Conservation (phyloP, 2,888 invertebrate species). For the Lacanobia oleracea region DNA sequence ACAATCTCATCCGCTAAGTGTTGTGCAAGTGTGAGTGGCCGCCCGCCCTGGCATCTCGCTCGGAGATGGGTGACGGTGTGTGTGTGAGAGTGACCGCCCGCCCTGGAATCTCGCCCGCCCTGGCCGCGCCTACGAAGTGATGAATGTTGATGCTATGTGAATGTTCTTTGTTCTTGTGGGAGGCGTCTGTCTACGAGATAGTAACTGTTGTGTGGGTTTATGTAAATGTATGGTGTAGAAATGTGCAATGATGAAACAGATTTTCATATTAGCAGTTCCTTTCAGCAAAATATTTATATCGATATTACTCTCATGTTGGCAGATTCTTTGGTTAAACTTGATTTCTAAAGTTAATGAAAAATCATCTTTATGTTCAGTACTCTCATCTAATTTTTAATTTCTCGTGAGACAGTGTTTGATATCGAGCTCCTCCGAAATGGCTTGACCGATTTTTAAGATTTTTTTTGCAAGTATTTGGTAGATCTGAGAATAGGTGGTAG, state of each 20-base stretch:
- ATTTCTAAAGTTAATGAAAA: too few species aligned
- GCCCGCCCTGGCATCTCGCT: conserved; percentile 68
- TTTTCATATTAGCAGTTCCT: too few species aligned
- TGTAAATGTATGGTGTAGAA: not conserved
- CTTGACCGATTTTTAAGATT: too few species aligned
- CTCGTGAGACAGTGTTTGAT: too few species aligned
- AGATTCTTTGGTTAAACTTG: too few species aligned
- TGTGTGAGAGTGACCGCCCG: conserved; percentile 62
- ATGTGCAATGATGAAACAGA: not conserved
- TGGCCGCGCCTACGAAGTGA: conserved; percentile 60
- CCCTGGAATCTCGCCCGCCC: conserved; percentile 69
- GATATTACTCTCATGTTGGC: too few species aligned
- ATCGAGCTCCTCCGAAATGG: too few species aligned
- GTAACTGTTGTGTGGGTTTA: not conserved
- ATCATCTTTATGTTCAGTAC: too few species aligned
- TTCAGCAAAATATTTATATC: not conserved
- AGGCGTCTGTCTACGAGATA: conserved; percentile 26
- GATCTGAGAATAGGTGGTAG: too few species aligned
- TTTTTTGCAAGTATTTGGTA: too few species aligned
- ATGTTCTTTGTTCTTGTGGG: conserved; percentile 52
- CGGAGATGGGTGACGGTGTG: conserved; percentile 5
- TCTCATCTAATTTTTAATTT: too few species aligned
- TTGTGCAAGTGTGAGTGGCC: conserved; percentile 47
- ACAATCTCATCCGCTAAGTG: conserved; percentile 16
- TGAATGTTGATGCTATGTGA: conserved; percentile 51